Evolutionary conservation across 2,888 invertebrate species (phyloP), one percentile per base, ranked within the genome.

Genomic region (Stictocephala bisonia): DNA sequence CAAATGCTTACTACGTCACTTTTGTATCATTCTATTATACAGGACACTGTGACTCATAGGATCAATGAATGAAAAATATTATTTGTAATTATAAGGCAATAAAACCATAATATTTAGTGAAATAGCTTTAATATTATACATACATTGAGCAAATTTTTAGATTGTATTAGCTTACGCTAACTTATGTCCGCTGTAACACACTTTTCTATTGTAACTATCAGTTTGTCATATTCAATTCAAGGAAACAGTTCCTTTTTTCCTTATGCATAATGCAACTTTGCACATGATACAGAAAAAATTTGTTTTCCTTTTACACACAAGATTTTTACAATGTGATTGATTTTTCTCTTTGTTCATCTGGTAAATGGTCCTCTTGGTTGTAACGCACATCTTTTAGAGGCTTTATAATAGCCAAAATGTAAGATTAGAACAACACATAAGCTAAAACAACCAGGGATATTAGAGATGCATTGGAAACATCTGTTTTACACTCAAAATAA

Each of bases 21-120:
- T 44, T 44, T 60, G 60, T 29, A 60, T 60, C 60, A 31, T 60
- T 31, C 60, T 35, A 60, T 29, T n/a, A 60, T 60, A 60, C 15
- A 35, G 60, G 60, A 60, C 60, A 60, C 60, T 60, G 35, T 60
- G 60, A 60, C 60, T 60, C n/a, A 15, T 18, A 31, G 60, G 60
- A 7, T 50, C 18, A 50, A 50, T 6, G 50, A 50, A n/a, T 50
- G 18, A 18, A 50, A 50, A 15, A 24, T 18, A 7, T 50, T 3
- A 50, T 50, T 50, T 50, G 20, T 50, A 50, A 50, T 18, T 50
- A 50, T 60, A 60, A 60, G 11, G 35, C 31, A 60, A 60, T 60
- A 27, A 60, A 60, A 60, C 35, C 22, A 26, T 35, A 60, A 35
- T 40, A 64, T 64, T 64, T 64, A 20, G n/a, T 40, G 40, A 20